Evolutionary conservation across 2,113 vertebrate species (phyloP).

Genomic region (Meleagris gallopavo): DNA sequence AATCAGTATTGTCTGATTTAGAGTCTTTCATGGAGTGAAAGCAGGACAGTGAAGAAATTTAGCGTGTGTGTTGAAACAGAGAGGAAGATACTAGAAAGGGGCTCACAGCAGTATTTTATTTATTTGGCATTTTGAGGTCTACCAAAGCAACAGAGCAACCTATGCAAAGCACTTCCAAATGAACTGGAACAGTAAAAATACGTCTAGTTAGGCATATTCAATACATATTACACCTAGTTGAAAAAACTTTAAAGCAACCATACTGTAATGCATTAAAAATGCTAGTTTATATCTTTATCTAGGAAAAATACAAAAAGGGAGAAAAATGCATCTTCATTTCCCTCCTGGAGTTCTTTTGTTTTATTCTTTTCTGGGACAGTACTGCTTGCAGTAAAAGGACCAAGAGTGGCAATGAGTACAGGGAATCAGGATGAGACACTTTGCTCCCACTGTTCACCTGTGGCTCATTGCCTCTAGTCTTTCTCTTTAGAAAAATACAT

Average conservation of each 20-base stretch:
- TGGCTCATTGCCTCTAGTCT: background rate
- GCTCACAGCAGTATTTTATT: background rate
- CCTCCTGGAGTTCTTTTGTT: background rate
- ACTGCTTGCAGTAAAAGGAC: background rate
- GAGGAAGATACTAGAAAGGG: background rate
- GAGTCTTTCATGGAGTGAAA: background rate
- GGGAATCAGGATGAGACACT: background rate
- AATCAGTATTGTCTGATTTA: background rate
- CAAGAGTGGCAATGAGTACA: background rate
- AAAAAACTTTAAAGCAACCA: background rate
- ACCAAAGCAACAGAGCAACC: background rate
- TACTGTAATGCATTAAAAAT: background rate
- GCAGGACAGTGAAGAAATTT: background rate
- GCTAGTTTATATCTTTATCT: accelerated
- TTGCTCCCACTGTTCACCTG: background rate
- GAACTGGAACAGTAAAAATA: background rate
- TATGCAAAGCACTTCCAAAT: background rate
- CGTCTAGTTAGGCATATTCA: background rate
- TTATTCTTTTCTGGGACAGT: background rate
- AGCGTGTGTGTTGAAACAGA: background rate
- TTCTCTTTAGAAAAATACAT: background rate
- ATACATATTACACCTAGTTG: background rate
- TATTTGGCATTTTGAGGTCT: background rate
- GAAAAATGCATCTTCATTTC: background rate
- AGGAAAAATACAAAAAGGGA: background rate